A percentile compares a stretch with the other conserved stretches of the same genome.
Conservation (phyloP, 2,797 vertebrate genomes). For the Sus cebifrons region DNA sequence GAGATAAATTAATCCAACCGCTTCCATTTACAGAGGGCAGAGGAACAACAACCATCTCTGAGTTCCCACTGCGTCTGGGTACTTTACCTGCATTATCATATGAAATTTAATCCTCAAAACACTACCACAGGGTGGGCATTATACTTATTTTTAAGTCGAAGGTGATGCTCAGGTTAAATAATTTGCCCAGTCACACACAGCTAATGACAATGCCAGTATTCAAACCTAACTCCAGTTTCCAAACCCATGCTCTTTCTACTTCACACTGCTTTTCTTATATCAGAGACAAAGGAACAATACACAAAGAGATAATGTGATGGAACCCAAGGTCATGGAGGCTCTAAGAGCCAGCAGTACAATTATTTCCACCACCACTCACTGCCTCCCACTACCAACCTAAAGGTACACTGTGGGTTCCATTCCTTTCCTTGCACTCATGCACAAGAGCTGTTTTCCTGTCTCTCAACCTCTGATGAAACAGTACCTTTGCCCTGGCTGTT, state of each 20-base stretch:
- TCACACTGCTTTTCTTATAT: not conserved
- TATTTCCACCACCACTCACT: not conserved
- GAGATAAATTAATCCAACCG: constrained; percentile 17
- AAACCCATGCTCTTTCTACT: not conserved
- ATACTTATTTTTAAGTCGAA: constrained; percentile 52
- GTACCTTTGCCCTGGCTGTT: constrained; percentile 72
- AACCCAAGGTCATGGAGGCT: not conserved
- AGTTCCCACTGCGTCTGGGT: not conserved
- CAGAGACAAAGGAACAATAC: not conserved
- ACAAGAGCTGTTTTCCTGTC: constrained; percentile 61
- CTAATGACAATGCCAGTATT: constrained; percentile 28
- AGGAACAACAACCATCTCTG: not conserved
- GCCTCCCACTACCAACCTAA: not conserved
- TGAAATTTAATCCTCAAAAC: constrained; percentile 28
- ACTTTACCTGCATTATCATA: constrained; percentile 44
- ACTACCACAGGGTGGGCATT: not conserved
- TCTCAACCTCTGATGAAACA: constrained; percentile 44
- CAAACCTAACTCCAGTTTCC: constrained; percentile 20
- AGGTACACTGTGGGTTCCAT: not conserved
- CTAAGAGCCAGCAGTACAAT: not conserved
- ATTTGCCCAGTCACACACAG: constrained; percentile 14
- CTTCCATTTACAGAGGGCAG: constrained; percentile 1
- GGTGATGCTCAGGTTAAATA: constrained; percentile 23
- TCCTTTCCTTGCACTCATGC: constrained; percentile 65
- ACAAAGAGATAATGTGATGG: not conserved